Base-by-base conservation (phyloP, 92 coral and sea anemone species). In the Phenganax marumi region DNA sequence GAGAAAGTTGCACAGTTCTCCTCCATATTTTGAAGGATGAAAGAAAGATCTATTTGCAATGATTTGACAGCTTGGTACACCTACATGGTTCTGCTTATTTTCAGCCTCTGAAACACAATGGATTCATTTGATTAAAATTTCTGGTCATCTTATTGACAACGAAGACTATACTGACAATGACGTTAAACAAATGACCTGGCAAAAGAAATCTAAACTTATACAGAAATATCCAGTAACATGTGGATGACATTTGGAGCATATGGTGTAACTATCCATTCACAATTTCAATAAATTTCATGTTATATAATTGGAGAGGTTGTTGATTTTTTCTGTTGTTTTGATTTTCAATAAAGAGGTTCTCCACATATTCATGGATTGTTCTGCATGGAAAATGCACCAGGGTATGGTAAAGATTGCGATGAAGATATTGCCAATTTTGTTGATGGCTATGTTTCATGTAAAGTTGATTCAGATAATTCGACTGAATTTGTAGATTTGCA, bases 191-290 rank as follows among this genome's bases (percentile, higher is more conserved):
- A 73, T 83, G 81, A 54, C 61, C 16, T 84, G 87, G 87, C 66
- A 84, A 49, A 21, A 53, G 3, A 73, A 76, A 54, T 76, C 76
- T 70, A n/a, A 91, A 8, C 84, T 89, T 8, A 91, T 89, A 56
- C 90, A 89, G 33, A 86, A 77, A 84, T 87, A 90, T 75, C 91
- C 91, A 6, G 84, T 80, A 47, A 68, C 85, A 50, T 81, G 68
- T 81, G 77, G 66, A 50, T 54, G 66, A 68, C 48, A 81, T 69
- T 81, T 81, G 25, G 77, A 81, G 21, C 52, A 81, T 33, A 68
- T 68, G 68, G 85, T 81, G 10, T 66, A 81, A 58, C 13, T 74
- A 39, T 83, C 55, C 71, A 46, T 84, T 61, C 58, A 58, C 70
- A 74, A 56, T 61, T 74, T 84, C 50, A 18, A 74, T 49, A 84